Conservation (phyloP, 2,888 invertebrate genomes). For the Megalurothrips usitatus region DNA sequence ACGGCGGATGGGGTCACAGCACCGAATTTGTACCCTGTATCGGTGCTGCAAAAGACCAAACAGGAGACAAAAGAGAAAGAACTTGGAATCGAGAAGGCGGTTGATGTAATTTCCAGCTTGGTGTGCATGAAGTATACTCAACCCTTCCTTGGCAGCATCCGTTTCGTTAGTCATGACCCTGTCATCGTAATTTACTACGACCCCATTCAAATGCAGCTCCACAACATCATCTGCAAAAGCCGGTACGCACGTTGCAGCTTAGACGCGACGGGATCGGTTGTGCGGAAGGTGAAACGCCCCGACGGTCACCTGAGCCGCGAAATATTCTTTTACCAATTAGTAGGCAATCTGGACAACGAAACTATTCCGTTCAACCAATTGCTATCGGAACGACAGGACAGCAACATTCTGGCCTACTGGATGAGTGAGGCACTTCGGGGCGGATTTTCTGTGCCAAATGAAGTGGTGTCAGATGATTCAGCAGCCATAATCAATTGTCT, state of each 20-base stretch:
- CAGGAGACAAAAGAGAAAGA: background rate
- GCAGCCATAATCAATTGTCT: background rate
- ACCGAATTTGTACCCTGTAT: background rate
- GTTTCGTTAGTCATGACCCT: background rate
- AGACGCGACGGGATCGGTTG: background rate
- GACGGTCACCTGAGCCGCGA: background rate
- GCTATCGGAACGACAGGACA: background rate
- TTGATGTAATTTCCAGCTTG: background rate
- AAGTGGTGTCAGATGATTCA: background rate
- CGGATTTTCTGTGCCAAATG: background rate
- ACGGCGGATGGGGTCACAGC: background rate
- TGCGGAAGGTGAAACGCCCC: background rate
- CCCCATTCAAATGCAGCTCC: background rate
- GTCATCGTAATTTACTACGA: background rate
- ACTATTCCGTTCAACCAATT: background rate
- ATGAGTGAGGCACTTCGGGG: background rate
- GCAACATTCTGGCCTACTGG: background rate
- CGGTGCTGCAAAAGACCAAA: background rate
- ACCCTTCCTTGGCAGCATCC: background rate
- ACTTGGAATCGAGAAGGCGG: background rate
- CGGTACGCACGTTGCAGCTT: background rate
- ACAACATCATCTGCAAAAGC: background rate
- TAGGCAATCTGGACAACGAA: background rate
- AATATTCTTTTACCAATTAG: background rate
- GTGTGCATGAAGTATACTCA: background rate